phyloP scores from a whole-genome alignment of 1,140 invertebrate genomes.

The Drosophila sulfurigaster region DNA sequence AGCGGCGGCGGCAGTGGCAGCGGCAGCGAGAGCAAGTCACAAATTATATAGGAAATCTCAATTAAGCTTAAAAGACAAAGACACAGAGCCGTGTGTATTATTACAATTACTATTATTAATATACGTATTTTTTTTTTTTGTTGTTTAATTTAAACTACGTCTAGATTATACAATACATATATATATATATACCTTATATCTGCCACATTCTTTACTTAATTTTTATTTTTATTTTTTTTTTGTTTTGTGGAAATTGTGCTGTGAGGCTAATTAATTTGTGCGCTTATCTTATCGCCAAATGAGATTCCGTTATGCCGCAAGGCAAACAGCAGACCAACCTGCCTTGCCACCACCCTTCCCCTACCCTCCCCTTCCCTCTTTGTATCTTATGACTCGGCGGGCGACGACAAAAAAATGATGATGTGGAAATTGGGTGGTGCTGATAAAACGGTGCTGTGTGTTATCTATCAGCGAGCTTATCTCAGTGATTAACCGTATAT shows the following conservation, averaged over 20 bases:
- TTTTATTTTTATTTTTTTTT: background rate
- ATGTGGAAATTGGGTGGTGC: conserved; percentile 50
- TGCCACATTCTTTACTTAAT: conserved; percentile 1
- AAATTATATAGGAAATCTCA: conserved; percentile 73
- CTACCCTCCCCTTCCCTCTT: conserved; percentile 4
- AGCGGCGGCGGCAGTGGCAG: conserved; percentile 19
- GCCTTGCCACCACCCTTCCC: background rate
- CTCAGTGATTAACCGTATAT: conserved; percentile 65
- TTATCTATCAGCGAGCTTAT: conserved; percentile 54
- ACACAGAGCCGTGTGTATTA: conserved; percentile 24
- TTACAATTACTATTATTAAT: conserved; percentile 19
- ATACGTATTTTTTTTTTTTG: conserved; percentile 8
- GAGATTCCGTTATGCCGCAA: conserved; percentile 59
- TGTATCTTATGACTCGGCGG: conserved; percentile 49
- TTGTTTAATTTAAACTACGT: conserved; percentile 18
- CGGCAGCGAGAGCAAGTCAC: conserved; percentile 56
- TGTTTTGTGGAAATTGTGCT: conserved; percentile 29
- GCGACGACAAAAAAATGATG: conserved; percentile 44
- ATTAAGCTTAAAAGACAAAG: conserved; percentile 51
- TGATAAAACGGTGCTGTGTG: conserved; percentile 38
- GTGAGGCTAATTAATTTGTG: conserved; percentile 75
- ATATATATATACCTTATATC: conserved; percentile 24
- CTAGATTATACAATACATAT: conserved; percentile 25
- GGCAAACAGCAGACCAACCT: background rate
- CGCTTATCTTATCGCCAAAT: conserved; percentile 73